Base-by-base conservation (phyloP, 1,140 invertebrate species). In the Cepaea nemoralis region DNA sequence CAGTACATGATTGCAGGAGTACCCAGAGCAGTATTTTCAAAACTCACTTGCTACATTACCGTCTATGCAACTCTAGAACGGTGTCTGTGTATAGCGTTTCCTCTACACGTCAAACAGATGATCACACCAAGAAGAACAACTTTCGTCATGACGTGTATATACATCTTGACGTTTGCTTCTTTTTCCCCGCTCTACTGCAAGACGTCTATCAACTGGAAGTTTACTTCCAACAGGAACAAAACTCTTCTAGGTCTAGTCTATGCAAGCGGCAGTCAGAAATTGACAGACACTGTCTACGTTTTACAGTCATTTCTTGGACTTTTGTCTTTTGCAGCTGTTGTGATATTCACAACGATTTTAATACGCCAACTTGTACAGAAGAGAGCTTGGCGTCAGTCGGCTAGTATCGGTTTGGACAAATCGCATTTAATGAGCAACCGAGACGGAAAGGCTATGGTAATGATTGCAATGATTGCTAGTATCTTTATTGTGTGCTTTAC, bases 11-110 rank as follows among this genome's bases (percentile, higher is more conserved):
- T 24, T 0, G 76, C 42, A 5, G 76, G 55, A 0, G 3, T 40
- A 8, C 59, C 59, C 2, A 5, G 27, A 12, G 33, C 12, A 8
- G 5, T 5, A n/a, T 77, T 77, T 39, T 8, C 59, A 10, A n/a
- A 37, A 27, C 66, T 55, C 24, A 66, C 76, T 27, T 10, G 55
- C 50, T 66, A 33, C 55, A 77, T 77, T 10, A 55, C 50, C 22
- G 22, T 8, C 22, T 55, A 14, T 19, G 22, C n/a, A 14, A 55
- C 50, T 3, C 16, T 24, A 5, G 50, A 55, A 19, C 19, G 50
- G n/a, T 55, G 50, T 55, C n/a, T 55, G 50, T 55, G 50, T 55
- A 55, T 55, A 55, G 22, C 22, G 50, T 14, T 55, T 14, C 50
- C 50, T 14, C 19, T 55, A 14, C 3, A 77, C 1, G 27, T 63